A percentile compares a stretch with the other conserved stretches of the same genome.
Evolutionary conservation across 1,140 invertebrate species (phyloP).

Genomic region (Saccostrea echinata): DNA sequence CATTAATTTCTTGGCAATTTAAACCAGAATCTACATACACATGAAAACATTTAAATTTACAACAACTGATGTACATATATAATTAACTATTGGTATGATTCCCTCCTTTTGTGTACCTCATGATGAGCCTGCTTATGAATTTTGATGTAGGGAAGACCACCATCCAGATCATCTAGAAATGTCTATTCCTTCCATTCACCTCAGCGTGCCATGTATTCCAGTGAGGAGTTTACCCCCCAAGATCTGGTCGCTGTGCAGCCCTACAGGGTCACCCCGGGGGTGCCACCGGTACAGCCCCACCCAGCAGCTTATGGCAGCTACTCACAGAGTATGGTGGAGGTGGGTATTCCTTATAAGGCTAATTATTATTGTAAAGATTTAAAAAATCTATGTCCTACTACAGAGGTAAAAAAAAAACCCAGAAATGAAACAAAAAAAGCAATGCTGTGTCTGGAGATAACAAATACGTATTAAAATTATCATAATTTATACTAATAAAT

Average conservation of each 20-base stretch:
- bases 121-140: constrained; percentile 10
- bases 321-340: not conserved
- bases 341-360: no score
- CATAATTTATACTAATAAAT: no score
- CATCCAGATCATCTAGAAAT: not conserved
- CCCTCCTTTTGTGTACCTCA: not conserved
- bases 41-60: not conserved
- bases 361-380: no score
- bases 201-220: not conserved
- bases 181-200: not conserved
- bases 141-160: not conserved
- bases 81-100: not conserved
- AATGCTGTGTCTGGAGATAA: no score
- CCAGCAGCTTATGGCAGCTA: constrained; percentile 21
- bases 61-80: not conserved
- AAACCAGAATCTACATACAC: not conserved
- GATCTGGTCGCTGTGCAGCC: not conserved
- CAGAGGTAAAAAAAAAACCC: no score
- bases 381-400: no score
- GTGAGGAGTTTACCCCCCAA: not conserved
- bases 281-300: not conserved
- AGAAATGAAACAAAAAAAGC: no score
- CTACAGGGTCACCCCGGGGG: not conserved
- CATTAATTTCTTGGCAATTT: not conserved
- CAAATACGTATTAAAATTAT: no score